A percentile compares a stretch with the other conserved stretches of the same genome.
Evolutionary conservation across 2,113 vertebrate genomes (phyloP).

Genomic region (Jacana jacana): DNA sequence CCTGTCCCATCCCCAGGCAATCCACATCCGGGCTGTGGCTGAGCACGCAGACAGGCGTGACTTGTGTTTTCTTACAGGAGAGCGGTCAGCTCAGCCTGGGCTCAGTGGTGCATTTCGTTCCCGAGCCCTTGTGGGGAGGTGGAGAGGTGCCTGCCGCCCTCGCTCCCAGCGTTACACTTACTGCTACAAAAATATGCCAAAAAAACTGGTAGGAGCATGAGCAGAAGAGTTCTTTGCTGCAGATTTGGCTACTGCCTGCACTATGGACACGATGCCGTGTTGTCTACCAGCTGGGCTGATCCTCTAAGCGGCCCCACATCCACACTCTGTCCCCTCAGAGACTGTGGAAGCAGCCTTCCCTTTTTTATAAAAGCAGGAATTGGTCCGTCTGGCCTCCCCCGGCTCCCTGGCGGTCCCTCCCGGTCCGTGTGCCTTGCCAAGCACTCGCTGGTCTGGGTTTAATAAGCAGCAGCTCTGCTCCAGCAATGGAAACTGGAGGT

Average conservation of each 20-base stretch:
- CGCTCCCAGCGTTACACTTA: not conserved
- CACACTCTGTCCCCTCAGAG: not conserved
- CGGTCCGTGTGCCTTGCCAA: not conserved
- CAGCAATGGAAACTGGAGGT: not conserved
- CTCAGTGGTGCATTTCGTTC: not conserved
- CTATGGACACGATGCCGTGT: fast-evolving
- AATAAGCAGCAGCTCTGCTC: not conserved
- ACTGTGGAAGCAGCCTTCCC: not conserved
- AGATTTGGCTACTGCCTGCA: not conserved
- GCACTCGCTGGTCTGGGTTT: not conserved
- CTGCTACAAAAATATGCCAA: not conserved
- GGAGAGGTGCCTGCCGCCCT: not conserved
- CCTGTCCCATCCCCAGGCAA: not conserved
- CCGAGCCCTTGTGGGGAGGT: not conserved
- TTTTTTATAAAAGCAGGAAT: not conserved
- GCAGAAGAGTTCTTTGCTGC: not conserved
- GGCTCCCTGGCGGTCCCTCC: not conserved
- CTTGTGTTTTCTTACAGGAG: not conserved
- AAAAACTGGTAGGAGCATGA: not conserved
- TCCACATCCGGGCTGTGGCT: not conserved
- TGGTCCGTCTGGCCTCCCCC: not conserved
- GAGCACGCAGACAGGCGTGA: not conserved
- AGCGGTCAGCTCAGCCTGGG: not conserved
- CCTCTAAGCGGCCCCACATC: not conserved
- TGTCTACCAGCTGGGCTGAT: not conserved